These are phyloP conservation scores for Podarcis siculus DNA, from an alignment of 2,797 vertebrate genomes.

Conservation along the genomic window DNA sequence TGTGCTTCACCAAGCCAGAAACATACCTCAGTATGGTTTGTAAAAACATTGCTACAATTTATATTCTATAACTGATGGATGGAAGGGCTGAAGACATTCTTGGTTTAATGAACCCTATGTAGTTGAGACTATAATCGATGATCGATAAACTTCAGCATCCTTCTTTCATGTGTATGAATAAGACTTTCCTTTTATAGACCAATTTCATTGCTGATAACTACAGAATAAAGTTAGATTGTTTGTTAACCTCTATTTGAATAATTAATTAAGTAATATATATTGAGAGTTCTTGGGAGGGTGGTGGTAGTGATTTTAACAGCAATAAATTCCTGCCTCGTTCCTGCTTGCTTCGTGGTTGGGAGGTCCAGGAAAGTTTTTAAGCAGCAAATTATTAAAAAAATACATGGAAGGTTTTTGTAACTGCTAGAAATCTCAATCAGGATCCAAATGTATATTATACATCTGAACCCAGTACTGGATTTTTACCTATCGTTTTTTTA, in stretches of 20 bases:
- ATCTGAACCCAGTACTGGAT: neutral
- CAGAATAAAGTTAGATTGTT: neutral
- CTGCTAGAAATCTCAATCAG: neutral
- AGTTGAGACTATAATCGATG: neutral
- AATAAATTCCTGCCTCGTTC: neutral
- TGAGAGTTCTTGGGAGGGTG: no score
- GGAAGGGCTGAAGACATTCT: neutral
- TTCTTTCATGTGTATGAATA: neutral
- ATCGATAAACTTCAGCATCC: neutral
- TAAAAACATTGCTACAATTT: neutral
- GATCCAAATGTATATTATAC: neutral
- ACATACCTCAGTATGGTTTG: neutral
- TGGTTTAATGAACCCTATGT: neutral
- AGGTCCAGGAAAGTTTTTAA: neutral
- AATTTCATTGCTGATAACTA: neutral
- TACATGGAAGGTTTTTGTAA: rapidly evolving
- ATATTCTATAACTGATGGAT: neutral
- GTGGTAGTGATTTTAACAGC: neutral
- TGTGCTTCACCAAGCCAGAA: neutral
- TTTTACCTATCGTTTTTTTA: neutral
- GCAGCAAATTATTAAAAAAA: neutral
- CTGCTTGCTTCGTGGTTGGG: neutral
- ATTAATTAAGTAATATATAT: no score
- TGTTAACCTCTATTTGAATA: neutral
- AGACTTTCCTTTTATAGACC: neutral